Evolutionary conservation across 2,113 vertebrate genomes (phyloP).

Genomic region (Psittacula cyanocephala): DNA sequence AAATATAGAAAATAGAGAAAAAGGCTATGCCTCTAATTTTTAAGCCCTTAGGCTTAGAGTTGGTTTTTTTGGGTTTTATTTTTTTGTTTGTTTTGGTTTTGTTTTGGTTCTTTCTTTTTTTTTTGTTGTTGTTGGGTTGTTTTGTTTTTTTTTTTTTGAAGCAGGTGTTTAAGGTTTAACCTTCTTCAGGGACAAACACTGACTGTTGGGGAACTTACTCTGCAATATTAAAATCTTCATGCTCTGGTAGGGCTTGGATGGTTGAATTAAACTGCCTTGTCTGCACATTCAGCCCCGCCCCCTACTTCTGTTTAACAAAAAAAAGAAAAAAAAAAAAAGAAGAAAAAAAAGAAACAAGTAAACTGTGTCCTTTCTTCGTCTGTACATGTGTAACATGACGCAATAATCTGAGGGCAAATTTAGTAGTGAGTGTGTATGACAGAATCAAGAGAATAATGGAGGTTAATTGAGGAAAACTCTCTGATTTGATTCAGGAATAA

Average conservation of each 20-base stretch:
- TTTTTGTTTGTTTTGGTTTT: constrained; percentile 31
- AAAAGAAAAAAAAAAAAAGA: constrained; percentile 18
- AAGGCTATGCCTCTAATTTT: constrained; percentile 95
- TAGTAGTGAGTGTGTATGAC: constrained; percentile 82
- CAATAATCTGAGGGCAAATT: constrained; percentile 85
- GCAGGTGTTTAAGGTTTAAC: constrained; percentile 93
- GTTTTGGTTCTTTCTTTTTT: constrained; percentile 21
- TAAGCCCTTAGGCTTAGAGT: constrained; percentile 90
- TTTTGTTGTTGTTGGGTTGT: constrained; percentile 45
- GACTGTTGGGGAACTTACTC: constrained; percentile 84
- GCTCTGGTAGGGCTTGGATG: constrained; percentile 83
- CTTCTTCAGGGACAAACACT: constrained; percentile 91
- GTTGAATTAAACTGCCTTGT: constrained; percentile 81
- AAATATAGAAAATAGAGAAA: constrained; percentile 96
- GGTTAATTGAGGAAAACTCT: constrained; percentile 56
- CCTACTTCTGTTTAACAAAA: constrained; percentile 74
- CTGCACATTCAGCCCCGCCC: constrained; percentile 78
- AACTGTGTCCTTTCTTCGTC: constrained; percentile 79
- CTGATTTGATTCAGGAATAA: constrained; percentile 64
- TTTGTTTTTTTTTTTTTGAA: constrained; percentile 72
- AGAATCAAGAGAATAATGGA: constrained; percentile 69
- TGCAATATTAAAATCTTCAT: constrained; percentile 83
- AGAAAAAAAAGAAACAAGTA: neutral
- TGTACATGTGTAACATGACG: constrained; percentile 82
- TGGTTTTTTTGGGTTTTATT: constrained; percentile 37